Percentiles rank a stretch among this genome's conserved stretches.
Conservation (phyloP, 2,888 invertebrate species). For the Hartigia nigra region DNA sequence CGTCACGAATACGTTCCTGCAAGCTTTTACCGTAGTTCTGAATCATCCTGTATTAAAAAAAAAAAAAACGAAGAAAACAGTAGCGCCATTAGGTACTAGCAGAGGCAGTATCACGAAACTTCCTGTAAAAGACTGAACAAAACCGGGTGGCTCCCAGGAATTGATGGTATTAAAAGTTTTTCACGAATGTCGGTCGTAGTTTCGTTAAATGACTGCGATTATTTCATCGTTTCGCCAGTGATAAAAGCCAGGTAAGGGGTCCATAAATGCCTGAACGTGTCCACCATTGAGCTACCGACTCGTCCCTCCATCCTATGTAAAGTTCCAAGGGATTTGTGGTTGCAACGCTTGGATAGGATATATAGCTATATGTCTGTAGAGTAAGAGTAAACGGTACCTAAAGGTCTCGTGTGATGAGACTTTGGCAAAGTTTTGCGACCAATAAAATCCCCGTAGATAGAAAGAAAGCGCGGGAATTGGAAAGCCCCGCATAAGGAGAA, state of each 20-base stretch:
- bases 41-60: no score
- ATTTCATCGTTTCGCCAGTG: constrained; percentile 29
- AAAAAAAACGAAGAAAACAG: no score
- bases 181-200: constrained; percentile 1
- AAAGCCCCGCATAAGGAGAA: neutral
- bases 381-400: no score
- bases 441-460: neutral
- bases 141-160: neutral
- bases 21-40: no score
- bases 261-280: constrained; percentile 30
- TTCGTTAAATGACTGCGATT: constrained; percentile 34
- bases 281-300: constrained; percentile 63
- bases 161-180: neutral
- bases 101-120: neutral
- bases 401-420: no score
- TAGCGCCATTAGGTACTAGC: neutral
- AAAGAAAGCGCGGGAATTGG: neutral
- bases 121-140: neutral
- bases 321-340: constrained; percentile 66
- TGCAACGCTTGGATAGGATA: neutral
- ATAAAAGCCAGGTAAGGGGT: constrained; percentile 31
- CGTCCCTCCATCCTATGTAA: constrained; percentile 68
- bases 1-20: no score
- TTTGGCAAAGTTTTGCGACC: neutral
- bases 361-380: neutral